These are phyloP conservation scores for Andrena minutula DNA, from an alignment of 2,888 invertebrate species.

Conservation along the genomic window DNA sequence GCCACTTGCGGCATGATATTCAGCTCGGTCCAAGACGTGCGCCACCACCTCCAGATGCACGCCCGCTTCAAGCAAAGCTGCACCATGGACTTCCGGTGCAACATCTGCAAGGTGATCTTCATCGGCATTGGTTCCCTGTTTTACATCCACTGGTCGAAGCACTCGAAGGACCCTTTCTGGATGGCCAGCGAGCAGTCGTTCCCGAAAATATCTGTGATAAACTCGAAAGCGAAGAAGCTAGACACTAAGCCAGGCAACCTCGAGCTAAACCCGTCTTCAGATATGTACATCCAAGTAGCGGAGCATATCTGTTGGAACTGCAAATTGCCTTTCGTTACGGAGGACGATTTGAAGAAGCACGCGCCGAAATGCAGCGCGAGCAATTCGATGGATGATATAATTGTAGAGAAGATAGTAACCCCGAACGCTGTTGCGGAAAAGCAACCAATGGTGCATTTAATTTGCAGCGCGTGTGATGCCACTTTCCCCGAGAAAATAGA, in stretches of 20 bases:
- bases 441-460: conserved; percentile 5
- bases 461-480: conserved; percentile 67
- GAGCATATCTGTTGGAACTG: conserved; percentile 78
- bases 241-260: conserved; percentile 13
- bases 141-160: conserved; percentile 78
- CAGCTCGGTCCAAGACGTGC: conserved; percentile 72
- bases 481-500: conserved; percentile 41
- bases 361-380: accelerated
- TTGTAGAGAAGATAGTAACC: not conserved
- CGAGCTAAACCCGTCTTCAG: not conserved
- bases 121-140: conserved; percentile 77
- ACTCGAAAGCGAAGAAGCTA: not conserved
- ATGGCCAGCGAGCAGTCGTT: conserved; percentile 78
- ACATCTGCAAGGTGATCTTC: conserved; percentile 81
- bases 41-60: conserved; percentile 76
- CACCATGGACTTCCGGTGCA: conserved; percentile 73
- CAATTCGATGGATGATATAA: not conserved
- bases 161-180: conserved; percentile 75
- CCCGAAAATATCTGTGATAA: conserved; percentile 72
- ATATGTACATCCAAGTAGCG: conserved; percentile 77
- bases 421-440: too few species aligned
- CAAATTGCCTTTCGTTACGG: conserved; percentile 68
- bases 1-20: conserved; percentile 72
- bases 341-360: conserved; percentile 58
- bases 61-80: conserved; percentile 34